Evolutionary conservation across 2,113 vertebrate species (phyloP), one percentile per base, ranked within the genome.

Genomic region (Galeopterus variegatus): DNA sequence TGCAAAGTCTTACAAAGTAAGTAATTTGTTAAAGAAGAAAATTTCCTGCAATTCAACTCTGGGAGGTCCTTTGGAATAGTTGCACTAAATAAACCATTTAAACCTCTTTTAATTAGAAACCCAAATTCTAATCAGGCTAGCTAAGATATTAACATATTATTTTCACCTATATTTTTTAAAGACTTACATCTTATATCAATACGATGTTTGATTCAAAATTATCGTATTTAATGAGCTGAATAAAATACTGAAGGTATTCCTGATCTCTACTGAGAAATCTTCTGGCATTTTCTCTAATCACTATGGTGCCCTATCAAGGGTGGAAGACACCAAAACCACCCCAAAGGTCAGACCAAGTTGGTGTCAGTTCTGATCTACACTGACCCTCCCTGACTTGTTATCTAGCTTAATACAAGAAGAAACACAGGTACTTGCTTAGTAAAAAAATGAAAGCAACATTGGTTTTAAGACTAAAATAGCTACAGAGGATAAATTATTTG

Each of bases 91-190:
- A 21, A 89, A 67, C 14, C 93, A 28, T 88, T 86, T 52, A 70
- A 70, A 33, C 24, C 54, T 83, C 48, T 90, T 65, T 54, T 60
- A 93, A 28, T 45, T 67, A 58, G 62, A 88, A 79, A 73, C 5
- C 31, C 6, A 80, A 94, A 94, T 82, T 90, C 36, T 2, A 87
- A 50, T 83, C 15, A 83, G 18, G n/a, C 13, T 82, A 86, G 19
- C 36, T 89, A 90, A 54, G 10, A 83, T 52, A 79, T 28, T 31
- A 81, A 89, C 56, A 65, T 26, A 65, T 19, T 65, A 76, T 58
- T 96, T 80, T 96, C 19, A 75, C 5, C 41, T 85, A 79, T 24
- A 94, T 50, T 79, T 93, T 45, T 69, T 85, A 72, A 93, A 93
- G 8, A 62, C 21, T 86, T 72, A 73, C 31, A 73, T 69, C 26